A percentile compares a stretch with the other conserved stretches of the same genome.
These are phyloP conservation scores for Synaphobranchus kaupii DNA, from an alignment of 2,797 vertebrate genomes.

Conservation along the genomic window DNA sequence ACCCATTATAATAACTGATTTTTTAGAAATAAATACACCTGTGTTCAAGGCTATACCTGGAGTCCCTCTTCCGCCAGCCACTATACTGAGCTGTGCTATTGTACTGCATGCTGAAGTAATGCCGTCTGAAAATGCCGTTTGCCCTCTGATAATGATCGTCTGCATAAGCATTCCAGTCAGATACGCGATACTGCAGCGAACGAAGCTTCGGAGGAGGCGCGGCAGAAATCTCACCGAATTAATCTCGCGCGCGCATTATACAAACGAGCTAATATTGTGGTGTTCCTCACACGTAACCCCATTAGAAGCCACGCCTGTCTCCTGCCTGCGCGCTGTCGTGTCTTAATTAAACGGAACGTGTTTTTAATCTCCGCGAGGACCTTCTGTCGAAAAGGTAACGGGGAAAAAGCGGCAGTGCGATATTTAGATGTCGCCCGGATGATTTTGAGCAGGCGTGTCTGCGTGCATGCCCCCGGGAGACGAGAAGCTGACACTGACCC, in stretches of 20 bases:
- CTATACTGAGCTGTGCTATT: neutral
- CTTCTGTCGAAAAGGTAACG: neutral
- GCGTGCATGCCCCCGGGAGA: slow-evolving; percentile 7
- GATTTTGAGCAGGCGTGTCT: slow-evolving; percentile 13
- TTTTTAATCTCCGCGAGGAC: neutral
- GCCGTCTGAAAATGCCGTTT: neutral
- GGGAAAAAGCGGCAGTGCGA: neutral
- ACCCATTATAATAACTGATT: neutral
- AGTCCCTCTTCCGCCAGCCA: neutral
- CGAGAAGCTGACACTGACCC: neutral
- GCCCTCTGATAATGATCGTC: neutral
- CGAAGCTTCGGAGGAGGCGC: neutral
- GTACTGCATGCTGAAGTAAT: neutral
- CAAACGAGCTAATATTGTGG: neutral
- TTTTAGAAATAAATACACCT: neutral
- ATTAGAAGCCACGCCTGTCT: neutral
- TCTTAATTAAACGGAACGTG: slow-evolving; percentile 37
- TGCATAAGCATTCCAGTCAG: neutral
- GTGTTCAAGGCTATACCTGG: neutral
- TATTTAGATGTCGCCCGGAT: neutral
- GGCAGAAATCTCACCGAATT: neutral
- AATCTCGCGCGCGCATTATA: neutral
- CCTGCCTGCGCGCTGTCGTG: neutral
- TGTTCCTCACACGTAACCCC: neutral
- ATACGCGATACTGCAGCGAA: neutral